Conservation (phyloP, 2,888 invertebrate species). For the Balanococcus diminutus region DNA sequence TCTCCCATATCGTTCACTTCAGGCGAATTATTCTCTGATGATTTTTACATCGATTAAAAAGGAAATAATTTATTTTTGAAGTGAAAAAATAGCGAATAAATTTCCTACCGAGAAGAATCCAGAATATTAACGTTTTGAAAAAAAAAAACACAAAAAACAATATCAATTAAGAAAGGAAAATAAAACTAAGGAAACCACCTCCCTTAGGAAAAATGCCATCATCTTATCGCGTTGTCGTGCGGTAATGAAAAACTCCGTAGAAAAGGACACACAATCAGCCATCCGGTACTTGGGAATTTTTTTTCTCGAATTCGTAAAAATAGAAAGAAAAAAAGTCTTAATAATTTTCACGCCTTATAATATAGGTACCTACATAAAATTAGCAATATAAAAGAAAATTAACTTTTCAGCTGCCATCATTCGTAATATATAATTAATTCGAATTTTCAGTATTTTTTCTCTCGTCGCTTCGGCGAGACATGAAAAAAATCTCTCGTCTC, state of each 20-base stretch:
- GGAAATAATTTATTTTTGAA: no score
- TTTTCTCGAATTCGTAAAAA: neutral
- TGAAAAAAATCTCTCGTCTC: neutral
- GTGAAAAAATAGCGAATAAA: neutral
- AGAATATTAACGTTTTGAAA: neutral
- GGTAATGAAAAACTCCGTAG: no score
- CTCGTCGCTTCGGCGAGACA: neutral
- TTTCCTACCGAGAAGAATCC: neutral
- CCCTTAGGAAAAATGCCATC: neutral
- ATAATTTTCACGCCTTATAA: constrained; percentile 25
- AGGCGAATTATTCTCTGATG: no score
- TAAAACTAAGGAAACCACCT: neutral
- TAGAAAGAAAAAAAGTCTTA: neutral
- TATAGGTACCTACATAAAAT: neutral
- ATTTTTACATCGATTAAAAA: no score
- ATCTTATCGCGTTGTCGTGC: neutral
- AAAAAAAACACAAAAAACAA: neutral
- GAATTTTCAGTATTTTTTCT: neutral
- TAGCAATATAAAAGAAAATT: constrained; percentile 28
- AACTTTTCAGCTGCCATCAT: constrained; percentile 22
- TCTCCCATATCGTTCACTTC: no score
- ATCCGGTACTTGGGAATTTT: neutral
- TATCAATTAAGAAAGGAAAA: neutral
- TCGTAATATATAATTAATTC: constrained; percentile 11
- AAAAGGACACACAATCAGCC: neutral